Conservation (phyloP, 2,113 vertebrate genomes). For the Psophia crepitans region DNA sequence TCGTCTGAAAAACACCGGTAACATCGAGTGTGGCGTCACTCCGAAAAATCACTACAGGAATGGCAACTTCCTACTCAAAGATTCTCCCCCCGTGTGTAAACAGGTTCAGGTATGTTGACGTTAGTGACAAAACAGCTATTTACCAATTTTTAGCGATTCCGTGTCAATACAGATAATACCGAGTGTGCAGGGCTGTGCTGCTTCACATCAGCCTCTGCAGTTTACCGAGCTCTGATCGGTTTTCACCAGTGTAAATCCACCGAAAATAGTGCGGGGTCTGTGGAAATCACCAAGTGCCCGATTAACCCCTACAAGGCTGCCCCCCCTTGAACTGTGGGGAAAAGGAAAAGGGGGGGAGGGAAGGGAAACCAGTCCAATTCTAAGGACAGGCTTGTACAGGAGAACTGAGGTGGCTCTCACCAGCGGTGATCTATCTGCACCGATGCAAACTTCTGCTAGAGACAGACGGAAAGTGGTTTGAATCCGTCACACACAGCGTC, state of each 20-base stretch:
- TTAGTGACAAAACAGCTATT: not conserved
- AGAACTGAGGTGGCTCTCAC: not conserved
- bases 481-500: not conserved
- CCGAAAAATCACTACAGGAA: not conserved
- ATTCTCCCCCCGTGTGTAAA: not conserved
- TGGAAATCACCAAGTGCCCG: not conserved
- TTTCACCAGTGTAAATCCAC: not conserved
- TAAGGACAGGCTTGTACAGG: rapidly evolving
- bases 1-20: rapidly evolving
- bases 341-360: too few species aligned
- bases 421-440: not conserved
- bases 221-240: not conserved
- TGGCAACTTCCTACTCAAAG: not conserved
- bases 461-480: too few species aligned
- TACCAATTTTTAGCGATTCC: not conserved
- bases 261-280: rapidly evolving
- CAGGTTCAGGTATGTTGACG: not conserved
- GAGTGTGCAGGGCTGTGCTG: rapidly evolving
- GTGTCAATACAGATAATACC: rapidly evolving
- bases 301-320: not conserved
- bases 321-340: not conserved
- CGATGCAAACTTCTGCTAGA: too few species aligned
- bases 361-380: not conserved
- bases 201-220: rapidly evolving
- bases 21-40: not conserved